Conservation (phyloP, 2,113 vertebrate genomes). For the Leptocoma aspasia region DNA sequence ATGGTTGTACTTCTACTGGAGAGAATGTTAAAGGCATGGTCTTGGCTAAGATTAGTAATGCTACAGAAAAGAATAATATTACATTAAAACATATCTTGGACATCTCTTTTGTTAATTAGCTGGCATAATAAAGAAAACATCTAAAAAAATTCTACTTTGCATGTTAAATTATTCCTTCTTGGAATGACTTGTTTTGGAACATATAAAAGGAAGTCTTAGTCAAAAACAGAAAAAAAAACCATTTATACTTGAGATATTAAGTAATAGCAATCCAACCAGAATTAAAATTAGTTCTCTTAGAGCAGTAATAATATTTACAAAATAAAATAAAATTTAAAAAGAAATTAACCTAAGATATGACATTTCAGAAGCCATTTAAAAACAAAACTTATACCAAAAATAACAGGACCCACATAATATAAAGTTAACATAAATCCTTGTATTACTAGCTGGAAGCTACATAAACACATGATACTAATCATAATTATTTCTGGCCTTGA, state of each 20-base stretch:
- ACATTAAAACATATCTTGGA: neutral
- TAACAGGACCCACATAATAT: neutral
- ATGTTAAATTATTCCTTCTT: neutral
- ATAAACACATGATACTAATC: neutral
- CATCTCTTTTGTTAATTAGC: neutral
- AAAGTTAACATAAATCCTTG: neutral
- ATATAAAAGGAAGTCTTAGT: neutral
- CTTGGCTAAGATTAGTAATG: neutral
- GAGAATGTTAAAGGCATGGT: neutral
- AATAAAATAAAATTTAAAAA: neutral
- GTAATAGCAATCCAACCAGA: neutral
- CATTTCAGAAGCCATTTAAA: neutral
- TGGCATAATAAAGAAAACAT: neutral
- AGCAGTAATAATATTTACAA: neutral
- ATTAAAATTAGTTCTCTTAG: neutral
- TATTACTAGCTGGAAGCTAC: neutral
- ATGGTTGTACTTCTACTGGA: neutral
- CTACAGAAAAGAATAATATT: neutral
- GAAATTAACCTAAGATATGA: neutral
- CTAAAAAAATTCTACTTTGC: neutral
- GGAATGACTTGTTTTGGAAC: neutral
- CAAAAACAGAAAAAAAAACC: neutral
- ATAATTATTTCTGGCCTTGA: neutral
- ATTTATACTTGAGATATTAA: neutral
- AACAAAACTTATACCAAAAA: neutral